phyloP scores from a whole-genome alignment of 2,888 invertebrate genomes.

The Lycia hirtaria region DNA sequence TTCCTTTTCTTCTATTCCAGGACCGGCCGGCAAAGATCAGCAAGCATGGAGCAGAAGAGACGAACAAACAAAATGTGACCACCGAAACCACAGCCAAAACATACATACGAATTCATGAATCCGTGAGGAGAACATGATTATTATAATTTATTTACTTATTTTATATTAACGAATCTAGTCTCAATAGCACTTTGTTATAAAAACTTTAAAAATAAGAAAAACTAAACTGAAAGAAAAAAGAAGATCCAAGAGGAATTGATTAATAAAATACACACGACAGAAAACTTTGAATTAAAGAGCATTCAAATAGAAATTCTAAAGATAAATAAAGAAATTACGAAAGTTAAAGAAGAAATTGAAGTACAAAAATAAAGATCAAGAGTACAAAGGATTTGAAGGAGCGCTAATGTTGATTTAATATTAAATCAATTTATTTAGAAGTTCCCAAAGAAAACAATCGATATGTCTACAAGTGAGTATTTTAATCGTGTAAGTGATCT shows the following conservation, averaged over 20 bases:
- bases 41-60: slow-evolving; percentile 47
- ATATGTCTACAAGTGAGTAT: slow-evolving; percentile 80
- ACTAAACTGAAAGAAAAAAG: slow-evolving; percentile 34
- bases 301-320: slow-evolving; percentile 30
- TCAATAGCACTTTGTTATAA: slow-evolving; percentile 80
- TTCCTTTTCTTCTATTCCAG: slow-evolving; percentile 58
- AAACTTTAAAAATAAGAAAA: slow-evolving; percentile 59
- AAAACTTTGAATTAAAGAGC: slow-evolving; percentile 33
- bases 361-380: slow-evolving; percentile 68
- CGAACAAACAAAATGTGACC: slow-evolving; percentile 75
- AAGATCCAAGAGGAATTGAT: slow-evolving; percentile 41
- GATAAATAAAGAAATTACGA: slow-evolving; percentile 40
- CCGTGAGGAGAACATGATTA: slow-evolving; percentile 77
- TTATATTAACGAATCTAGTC: slow-evolving; percentile 83
- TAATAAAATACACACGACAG: slow-evolving; percentile 64
- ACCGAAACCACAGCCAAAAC: slow-evolving; percentile 72
- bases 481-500: not conserved
- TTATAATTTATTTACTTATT: slow-evolving; percentile 72
- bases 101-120: slow-evolving; percentile 73
- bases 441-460: slow-evolving; percentile 62
- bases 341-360: slow-evolving; percentile 50
- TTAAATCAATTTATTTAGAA: slow-evolving; percentile 78
- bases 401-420: slow-evolving; percentile 76
- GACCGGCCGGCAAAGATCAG: slow-evolving; percentile 53
- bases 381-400: slow-evolving; percentile 72